A percentile compares a stretch with the other conserved stretches of the same genome.
Conservation (phyloP, 2,113 vertebrate genomes). For the Pseudorasbora parva region DNA sequence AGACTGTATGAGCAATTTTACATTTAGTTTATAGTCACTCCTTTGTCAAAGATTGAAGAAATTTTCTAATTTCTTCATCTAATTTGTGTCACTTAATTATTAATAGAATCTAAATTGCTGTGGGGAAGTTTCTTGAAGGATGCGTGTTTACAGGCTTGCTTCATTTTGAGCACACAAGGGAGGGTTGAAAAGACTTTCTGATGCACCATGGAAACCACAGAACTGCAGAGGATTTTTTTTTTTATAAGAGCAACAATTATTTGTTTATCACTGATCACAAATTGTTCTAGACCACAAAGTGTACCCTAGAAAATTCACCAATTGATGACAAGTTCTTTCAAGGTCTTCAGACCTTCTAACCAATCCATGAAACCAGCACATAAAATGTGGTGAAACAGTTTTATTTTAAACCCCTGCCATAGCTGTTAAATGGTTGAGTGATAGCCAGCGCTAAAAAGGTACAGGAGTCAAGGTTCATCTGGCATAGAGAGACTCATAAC, state of each 20-base stretch:
- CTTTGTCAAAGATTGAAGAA: slow-evolving; percentile 38
- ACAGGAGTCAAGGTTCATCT: slow-evolving; percentile 12
- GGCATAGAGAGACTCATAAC: background rate
- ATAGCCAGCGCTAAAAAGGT: slow-evolving; percentile 6
- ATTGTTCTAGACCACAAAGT: background rate
- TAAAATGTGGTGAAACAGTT: slow-evolving; percentile 6
- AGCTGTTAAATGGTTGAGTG: slow-evolving; percentile 27
- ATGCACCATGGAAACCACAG: background rate
- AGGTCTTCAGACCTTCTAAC: slow-evolving; percentile 17
- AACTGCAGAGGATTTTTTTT: background rate
- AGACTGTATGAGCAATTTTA: background rate
- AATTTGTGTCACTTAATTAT: slow-evolving; percentile 58
- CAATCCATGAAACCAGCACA: slow-evolving; percentile 9
- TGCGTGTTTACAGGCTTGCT: slow-evolving; percentile 12
- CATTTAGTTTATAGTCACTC: slow-evolving; percentile 17
- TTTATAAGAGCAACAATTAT: background rate
- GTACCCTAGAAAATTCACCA: background rate
- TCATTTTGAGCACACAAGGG: background rate
- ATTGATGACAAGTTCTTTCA: background rate
- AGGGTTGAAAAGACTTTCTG: slow-evolving; percentile 8
- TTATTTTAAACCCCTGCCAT: background rate
- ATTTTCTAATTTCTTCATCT: slow-evolving; percentile 23
- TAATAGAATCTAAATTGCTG: slow-evolving; percentile 57
- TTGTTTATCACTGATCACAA: background rate
- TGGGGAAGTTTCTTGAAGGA: slow-evolving; percentile 17